Evolutionary conservation across 92 coral and sea anemone genomes (phyloP), one percentile per base, ranked within the genome.

Genomic region (Phenganax marumi): DNA sequence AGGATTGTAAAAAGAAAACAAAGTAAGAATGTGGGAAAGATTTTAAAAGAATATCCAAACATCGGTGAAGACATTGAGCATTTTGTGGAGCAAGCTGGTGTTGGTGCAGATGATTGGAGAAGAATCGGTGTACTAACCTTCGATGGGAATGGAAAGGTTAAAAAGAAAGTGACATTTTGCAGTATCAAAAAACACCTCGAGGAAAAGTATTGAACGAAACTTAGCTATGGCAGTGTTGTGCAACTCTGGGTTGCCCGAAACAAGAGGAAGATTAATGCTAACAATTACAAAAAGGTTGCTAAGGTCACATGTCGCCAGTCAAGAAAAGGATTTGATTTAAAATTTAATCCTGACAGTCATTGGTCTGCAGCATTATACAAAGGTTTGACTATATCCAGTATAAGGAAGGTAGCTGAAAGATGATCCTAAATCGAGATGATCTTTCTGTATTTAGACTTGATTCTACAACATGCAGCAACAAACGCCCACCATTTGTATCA

Each of bases 341-440:
- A 57, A 54, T 80, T 50, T 50, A 80, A 80, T 60, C 89, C 85
- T 43, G 89, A 86, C 68, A 18, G 63, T 26, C 89, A 86, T 47
- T 86, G 89, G 89, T 80, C 85, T 22, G 52, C 56, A 23, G 85
- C 89, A 18, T 73, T 86, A 18, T 80, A 86, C 63, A 18, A 52
- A 51, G 50, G 61, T 19, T 55, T 0, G 73, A 86, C 61, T 8
- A n/a, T 10, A 56, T 86, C 47, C 74, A 86, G 74, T 75, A 75
- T 69, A 62, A 39, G 21, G 83, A 76, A 47, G 82, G 87, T 9
- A 50, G 48, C 2, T 10, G 65, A n/a, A 84, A 75, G 23, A 0
- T 76, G 25, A 52, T 48, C 26, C 53, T 84, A 26, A 76, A 76
- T 46, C 26, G 87, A 63, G 77, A 72, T 72, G 57, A 72, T 72